Conservation (phyloP, 2,113 vertebrate species). For the Pteruthius melanotis region DNA sequence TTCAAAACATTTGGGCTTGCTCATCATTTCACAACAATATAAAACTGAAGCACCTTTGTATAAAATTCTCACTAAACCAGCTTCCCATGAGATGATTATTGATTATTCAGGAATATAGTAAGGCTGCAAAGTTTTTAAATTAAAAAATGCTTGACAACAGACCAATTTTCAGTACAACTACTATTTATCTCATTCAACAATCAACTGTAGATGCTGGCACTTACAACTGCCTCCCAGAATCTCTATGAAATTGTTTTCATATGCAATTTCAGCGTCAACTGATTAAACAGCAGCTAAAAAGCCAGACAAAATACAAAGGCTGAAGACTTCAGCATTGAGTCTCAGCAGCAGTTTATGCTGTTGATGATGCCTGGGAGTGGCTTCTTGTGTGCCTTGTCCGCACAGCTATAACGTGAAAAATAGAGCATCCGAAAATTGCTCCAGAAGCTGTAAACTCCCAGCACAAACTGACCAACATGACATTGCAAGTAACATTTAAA, state of each 20-base stretch:
- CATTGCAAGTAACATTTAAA: neutral
- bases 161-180: neutral
- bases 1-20: neutral
- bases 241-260: neutral
- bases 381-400: neutral
- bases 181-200: neutral
- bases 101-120: neutral
- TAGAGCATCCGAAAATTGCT: rapidly evolving
- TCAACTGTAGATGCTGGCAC: neutral
- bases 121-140: neutral
- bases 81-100: neutral
- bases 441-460: neutral
- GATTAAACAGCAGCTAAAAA: neutral
- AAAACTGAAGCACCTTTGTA: neutral
- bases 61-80: neutral
- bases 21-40: neutral
- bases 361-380: neutral
- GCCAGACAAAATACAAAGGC: neutral
- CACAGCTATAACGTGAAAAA: neutral
- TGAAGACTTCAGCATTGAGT: neutral
- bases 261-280: neutral
- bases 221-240: neutral
- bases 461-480: neutral
- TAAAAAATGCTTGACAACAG: neutral
- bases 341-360: neutral